These are phyloP conservation scores for Xestia c-nigrum DNA, from an alignment of 2,888 invertebrate genomes.

Conservation along the genomic window DNA sequence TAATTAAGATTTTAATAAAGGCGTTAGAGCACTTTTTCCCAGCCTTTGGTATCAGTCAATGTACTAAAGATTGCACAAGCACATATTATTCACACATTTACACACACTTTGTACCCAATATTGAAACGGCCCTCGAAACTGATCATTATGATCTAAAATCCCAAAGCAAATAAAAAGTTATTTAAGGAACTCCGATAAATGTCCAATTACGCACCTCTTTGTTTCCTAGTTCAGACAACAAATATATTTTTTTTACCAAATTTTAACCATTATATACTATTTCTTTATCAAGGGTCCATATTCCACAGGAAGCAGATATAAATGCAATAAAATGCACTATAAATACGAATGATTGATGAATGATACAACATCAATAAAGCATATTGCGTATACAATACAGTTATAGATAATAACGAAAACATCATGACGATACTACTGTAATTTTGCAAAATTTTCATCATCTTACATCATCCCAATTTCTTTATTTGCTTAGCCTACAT, in stretches of 20 bases:
- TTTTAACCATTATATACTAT: slow-evolving; percentile 32
- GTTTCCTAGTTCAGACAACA: slow-evolving; percentile 30
- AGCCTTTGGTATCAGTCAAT: neutral
- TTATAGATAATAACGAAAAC: neutral
- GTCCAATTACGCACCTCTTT: slow-evolving; percentile 21
- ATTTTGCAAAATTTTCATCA: neutral
- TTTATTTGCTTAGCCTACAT: neutral
- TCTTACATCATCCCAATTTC: neutral
- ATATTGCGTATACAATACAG: neutral
- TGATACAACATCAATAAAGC: slow-evolving; percentile 1
- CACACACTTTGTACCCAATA: neutral
- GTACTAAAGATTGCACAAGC: neutral
- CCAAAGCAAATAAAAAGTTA: neutral
- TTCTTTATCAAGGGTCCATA: slow-evolving; percentile 38
- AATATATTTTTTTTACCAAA: slow-evolving; percentile 6
- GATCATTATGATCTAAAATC: neutral
- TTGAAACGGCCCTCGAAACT: neutral
- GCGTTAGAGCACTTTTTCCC: neutral
- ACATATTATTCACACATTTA: neutral
- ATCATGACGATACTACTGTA: neutral
- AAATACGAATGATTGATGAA: slow-evolving; percentile 15
- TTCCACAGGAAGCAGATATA: slow-evolving; percentile 25
- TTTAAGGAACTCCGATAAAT: neutral
- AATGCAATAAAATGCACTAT: slow-evolving; percentile 39
- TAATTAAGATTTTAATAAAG: neutral